These are phyloP conservation scores for Heliconius ismenius DNA, from an alignment of 2,888 invertebrate genomes.

Conservation along the genomic window DNA sequence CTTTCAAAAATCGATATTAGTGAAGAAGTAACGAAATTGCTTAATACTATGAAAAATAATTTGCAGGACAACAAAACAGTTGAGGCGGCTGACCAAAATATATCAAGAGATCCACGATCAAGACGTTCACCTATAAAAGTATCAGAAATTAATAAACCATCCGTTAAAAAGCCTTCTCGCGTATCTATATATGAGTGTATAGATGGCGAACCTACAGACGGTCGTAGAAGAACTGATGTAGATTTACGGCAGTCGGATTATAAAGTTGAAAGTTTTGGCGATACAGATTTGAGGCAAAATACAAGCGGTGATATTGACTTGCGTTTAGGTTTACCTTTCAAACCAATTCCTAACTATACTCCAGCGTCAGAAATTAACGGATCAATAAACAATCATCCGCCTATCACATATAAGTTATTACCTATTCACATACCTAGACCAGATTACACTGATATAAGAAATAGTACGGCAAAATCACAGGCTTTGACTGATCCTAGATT, in stretches of 20 bases:
- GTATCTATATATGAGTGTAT: slow-evolving; percentile 83
- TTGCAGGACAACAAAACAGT: slow-evolving; percentile 63
- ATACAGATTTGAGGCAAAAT: slow-evolving; percentile 84
- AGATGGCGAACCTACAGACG: slow-evolving; percentile 79
- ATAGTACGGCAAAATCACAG: slow-evolving; percentile 86
- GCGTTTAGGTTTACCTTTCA: slow-evolving; percentile 88
- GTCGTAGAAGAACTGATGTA: slow-evolving; percentile 75
- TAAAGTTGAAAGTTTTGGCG: slow-evolving; percentile 81
- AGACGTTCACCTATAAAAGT: slow-evolving; percentile 69
- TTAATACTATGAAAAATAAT: slow-evolving; percentile 83
- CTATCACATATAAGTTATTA: slow-evolving; percentile 85
- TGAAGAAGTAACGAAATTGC: slow-evolving; percentile 86
- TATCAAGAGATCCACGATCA: slow-evolving; percentile 69
- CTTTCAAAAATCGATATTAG: slow-evolving; percentile 88
- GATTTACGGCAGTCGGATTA: slow-evolving; percentile 80
- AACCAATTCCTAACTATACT: slow-evolving; percentile 89
- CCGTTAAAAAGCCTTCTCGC: slow-evolving; percentile 63
- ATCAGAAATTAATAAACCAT: slow-evolving; percentile 53
- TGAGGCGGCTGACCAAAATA: slow-evolving; percentile 54
- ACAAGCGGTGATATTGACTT: slow-evolving; percentile 87
- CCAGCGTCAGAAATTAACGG: slow-evolving; percentile 94
- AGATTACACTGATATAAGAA: slow-evolving; percentile 87
- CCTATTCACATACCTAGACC: slow-evolving; percentile 86
- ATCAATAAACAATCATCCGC: slow-evolving; percentile 88
- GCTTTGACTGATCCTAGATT: slow-evolving; percentile 89